Evolutionary conservation across 2,888 invertebrate species (phyloP).

Genomic region (Metallyticus violacea): DNA sequence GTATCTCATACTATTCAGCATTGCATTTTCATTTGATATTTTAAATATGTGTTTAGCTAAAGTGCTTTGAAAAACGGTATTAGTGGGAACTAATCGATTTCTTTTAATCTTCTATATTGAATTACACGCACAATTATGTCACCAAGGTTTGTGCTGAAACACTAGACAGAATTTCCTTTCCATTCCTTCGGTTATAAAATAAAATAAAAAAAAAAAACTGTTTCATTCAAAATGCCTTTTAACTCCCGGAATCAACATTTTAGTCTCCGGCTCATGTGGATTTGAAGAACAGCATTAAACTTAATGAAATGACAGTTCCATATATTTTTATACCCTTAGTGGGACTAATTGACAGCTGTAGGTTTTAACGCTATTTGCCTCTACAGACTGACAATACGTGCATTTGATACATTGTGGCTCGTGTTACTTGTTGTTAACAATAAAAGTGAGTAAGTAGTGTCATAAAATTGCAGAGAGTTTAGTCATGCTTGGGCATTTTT

Average conservation of each 20-base stretch:
- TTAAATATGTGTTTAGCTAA: too few species aligned
- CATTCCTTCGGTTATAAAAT: too few species aligned
- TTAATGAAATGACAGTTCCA: neutral
- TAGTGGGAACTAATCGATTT: too few species aligned
- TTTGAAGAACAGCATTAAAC: neutral
- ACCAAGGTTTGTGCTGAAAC: too few species aligned
- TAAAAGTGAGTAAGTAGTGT: neutral
- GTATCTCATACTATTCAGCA: too few species aligned
- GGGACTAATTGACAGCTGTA: neutral
- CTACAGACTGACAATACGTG: neutral
- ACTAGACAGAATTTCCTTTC: too few species aligned
- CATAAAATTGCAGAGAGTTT: neutral
- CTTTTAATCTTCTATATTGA: too few species aligned
- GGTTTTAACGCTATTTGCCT: neutral
- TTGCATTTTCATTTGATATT: too few species aligned
- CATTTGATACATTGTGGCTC: neutral
- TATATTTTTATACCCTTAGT: neutral
- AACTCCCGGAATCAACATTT: neutral
- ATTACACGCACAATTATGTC: too few species aligned
- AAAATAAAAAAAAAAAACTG: too few species aligned
- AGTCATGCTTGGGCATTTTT: neutral
- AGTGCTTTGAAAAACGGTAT: too few species aligned
- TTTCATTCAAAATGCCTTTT: neutral
- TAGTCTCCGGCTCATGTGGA: neutral
- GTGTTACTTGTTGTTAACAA: neutral